Percentiles rank a stretch among this genome's conserved stretches.
phyloP scores from a whole-genome alignment of 2,888 invertebrate species.

The Esperia sulphurella region DNA sequence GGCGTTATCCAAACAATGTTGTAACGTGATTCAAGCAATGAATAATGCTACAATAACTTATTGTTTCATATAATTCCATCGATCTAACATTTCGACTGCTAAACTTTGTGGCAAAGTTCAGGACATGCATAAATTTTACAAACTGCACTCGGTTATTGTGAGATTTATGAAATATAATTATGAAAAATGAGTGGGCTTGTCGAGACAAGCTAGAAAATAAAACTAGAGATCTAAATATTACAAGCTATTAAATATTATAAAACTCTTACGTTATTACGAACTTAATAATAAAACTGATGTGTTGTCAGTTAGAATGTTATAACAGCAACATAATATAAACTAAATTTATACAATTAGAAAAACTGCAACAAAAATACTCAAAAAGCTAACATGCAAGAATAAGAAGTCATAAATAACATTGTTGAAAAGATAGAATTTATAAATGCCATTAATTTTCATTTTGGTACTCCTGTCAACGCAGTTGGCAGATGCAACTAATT shows the following conservation, averaged over 20 bases:
- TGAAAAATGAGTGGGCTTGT: constrained; percentile 17
- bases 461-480: constrained; percentile 14
- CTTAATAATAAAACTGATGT: too few species aligned
- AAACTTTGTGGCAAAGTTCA: constrained; percentile 51
- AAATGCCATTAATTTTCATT: constrained; percentile 12
- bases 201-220: not conserved
- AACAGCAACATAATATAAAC: too few species aligned
- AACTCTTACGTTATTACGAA: too few species aligned
- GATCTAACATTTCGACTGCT: constrained; percentile 44
- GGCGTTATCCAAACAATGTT: constrained; percentile 20
- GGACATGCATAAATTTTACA: constrained; percentile 42
- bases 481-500: constrained; percentile 13
- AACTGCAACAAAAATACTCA: not conserved
- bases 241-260: not conserved
- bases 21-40: constrained; percentile 21
- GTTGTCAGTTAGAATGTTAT: too few species aligned
- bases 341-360: too few species aligned
- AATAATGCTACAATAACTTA: constrained; percentile 46
- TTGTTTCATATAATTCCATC: constrained; percentile 44
- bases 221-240: not conserved
- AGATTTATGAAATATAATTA: too few species aligned
- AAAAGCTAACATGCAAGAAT: not conserved
- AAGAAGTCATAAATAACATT: not conserved
- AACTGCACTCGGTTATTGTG: constrained; percentile 39
- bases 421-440: constrained; percentile 8